A percentile compares a stretch with the other conserved stretches of the same genome.
These are phyloP conservation scores for Epinephelus malabaricus DNA, from an alignment of 2,797 vertebrate species.

Conservation along the genomic window DNA sequence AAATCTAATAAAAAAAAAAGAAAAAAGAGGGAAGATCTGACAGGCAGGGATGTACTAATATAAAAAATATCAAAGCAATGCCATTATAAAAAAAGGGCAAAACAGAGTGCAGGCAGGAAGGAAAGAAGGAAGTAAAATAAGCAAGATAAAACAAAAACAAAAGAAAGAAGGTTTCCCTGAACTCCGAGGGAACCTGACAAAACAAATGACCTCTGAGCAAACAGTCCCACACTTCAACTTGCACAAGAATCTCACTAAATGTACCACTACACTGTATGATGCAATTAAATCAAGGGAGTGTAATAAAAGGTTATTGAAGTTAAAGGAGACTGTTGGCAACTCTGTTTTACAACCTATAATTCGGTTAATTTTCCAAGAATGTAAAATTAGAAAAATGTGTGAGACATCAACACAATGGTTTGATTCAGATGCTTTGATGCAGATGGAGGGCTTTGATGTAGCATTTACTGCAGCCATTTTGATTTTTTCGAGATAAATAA, in stretches of 20 bases:
- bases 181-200: conserved; percentile 25
- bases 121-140: background rate
- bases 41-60: background rate
- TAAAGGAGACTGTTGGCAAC: conserved; percentile 32
- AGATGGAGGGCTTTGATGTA: conserved; percentile 23
- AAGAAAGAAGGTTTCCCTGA: conserved; percentile 16
- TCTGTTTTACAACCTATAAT: conserved; percentile 41
- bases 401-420: conserved; percentile 20
- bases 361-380: conserved; percentile 33
- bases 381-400: conserved; percentile 38
- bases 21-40: background rate
- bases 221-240: conserved; percentile 8
- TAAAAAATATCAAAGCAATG: too few relatives aligned
- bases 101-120: background rate
- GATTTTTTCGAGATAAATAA: conserved; percentile 25
- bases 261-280: conserved; percentile 1
- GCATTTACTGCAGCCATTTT: conserved; percentile 19
- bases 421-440: conserved; percentile 2
- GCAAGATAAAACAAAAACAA: conserved; percentile 4
- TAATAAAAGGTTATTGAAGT: conserved; percentile 43
- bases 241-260: background rate
- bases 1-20: background rate
- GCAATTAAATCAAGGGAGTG: conserved; percentile 31
- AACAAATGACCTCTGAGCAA: conserved; percentile 1
- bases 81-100: background rate